A percentile compares a stretch with the other conserved stretches of the same genome.
phyloP scores from a whole-genome alignment of 2,888 invertebrate genomes.

The Trachelus troglodyta region DNA sequence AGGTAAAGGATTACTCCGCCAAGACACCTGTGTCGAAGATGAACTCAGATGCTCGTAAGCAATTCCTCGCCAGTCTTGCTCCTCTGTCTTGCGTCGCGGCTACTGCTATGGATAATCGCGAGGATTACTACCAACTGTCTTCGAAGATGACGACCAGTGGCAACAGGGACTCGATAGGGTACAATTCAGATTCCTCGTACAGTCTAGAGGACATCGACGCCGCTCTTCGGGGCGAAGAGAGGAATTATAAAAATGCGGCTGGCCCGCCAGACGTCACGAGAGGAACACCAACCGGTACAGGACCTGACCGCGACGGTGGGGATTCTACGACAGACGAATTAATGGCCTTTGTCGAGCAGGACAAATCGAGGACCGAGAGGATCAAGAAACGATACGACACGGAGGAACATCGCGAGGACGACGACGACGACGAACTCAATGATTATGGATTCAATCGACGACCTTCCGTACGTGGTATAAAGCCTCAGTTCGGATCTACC shows the following conservation, averaged over 20 bases:
- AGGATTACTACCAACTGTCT: conserved; percentile 72
- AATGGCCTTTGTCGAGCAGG: conserved; percentile 86
- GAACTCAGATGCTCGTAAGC: conserved; percentile 75
- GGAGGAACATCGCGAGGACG: conserved; percentile 71
- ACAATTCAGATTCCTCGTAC: conserved; percentile 76
- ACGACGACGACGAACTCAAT: conserved; percentile 91
- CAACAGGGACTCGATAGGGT: conserved; percentile 73
- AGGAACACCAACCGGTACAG: conserved; percentile 73
- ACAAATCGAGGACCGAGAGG: conserved; percentile 84
- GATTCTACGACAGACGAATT: conserved; percentile 76
- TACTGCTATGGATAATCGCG: conserved; percentile 69
- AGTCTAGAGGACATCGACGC: conserved; percentile 76
- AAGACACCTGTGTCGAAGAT: conserved; percentile 63
- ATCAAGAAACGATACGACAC: conserved; percentile 76
- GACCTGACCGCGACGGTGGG: conserved; percentile 48
- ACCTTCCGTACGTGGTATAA: conserved; percentile 91
- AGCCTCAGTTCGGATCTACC: conserved; percentile 84
- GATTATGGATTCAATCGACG: conserved; percentile 90
- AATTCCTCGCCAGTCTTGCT: conserved; percentile 82
- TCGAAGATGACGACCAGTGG: conserved; percentile 63
- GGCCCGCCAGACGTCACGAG: conserved; percentile 83
- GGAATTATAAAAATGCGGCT: conserved; percentile 68
- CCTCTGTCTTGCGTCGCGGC: conserved; percentile 82
- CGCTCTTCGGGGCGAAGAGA: conserved; percentile 68
- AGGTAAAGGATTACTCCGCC: conserved; percentile 52